phyloP scores from a whole-genome alignment of 2,797 vertebrate genomes.

The Bucorvus abyssinicus region DNA sequence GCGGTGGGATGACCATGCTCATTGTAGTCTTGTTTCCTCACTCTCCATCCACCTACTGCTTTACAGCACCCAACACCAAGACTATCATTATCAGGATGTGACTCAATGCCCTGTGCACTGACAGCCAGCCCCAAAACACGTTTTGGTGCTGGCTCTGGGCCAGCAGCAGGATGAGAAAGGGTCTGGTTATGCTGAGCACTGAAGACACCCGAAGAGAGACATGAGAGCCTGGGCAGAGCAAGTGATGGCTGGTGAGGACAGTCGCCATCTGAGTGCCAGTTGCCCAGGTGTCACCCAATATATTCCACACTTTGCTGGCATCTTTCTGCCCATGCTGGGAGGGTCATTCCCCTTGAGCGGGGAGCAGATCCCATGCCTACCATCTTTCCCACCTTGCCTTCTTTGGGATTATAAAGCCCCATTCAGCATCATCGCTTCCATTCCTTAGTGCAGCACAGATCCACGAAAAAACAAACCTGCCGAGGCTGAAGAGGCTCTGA shows the following conservation, averaged over 20 bases:
- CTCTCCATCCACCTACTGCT: neutral
- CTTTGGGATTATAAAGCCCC: neutral
- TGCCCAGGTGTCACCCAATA: neutral
- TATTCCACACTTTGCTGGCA: neutral
- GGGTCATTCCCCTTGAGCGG: neutral
- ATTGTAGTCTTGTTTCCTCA: neutral
- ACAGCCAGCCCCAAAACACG: neutral
- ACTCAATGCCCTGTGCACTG: fast-evolving
- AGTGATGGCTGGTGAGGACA: neutral
- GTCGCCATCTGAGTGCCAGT: neutral
- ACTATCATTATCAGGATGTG: neutral
- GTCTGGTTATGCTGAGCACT: neutral
- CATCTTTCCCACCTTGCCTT: neutral
- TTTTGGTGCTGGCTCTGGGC: neutral
- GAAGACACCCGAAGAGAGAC: neutral
- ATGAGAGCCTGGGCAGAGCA: neutral
- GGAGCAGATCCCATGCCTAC: neutral
- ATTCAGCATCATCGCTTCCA: neutral
- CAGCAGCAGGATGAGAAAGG: neutral
- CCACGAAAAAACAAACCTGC: neutral
- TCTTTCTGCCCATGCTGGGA: neutral
- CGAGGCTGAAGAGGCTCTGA: neutral
- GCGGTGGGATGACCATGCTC: fast-evolving
- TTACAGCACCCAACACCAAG: neutral
- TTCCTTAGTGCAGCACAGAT: neutral